Conservation (phyloP, 2,113 vertebrate genomes). For the Osmerus eperlanus region DNA sequence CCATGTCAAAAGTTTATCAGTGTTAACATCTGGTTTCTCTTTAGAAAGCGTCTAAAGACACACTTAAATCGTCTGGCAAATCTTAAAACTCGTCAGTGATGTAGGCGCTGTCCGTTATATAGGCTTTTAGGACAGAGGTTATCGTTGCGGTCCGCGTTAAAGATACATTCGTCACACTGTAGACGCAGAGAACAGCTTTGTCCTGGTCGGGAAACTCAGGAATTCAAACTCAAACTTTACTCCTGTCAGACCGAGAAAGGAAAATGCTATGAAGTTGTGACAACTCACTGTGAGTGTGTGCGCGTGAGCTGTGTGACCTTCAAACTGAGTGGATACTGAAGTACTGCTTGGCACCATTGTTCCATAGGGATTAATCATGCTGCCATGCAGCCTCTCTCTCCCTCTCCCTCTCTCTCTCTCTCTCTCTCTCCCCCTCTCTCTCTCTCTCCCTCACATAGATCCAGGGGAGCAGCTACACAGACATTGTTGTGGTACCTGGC, state of each 20-base stretch:
- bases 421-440: conserved; percentile 6
- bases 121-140: too few relatives aligned
- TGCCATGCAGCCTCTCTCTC: conserved; percentile 1
- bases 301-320: too few relatives aligned
- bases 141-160: too few relatives aligned
- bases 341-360: not conserved
- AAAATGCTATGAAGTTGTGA: too few relatives aligned
- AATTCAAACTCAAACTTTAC: too few relatives aligned
- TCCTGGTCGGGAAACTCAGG: not conserved
- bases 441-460: not conserved
- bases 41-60: not conserved
- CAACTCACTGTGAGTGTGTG: too few relatives aligned
- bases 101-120: too few relatives aligned
- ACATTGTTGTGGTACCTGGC: not conserved
- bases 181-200: too few relatives aligned
- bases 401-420: not conserved
- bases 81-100: too few relatives aligned
- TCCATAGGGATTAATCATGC: conserved; percentile 1
- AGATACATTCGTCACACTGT: too few relatives aligned
- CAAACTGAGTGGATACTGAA: not conserved
- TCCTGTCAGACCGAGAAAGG: too few relatives aligned
- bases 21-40: conserved; percentile 5
- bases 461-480: not conserved
- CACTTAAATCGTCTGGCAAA: too few relatives aligned
- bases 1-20: not conserved